Conservation (phyloP, 2,888 invertebrate genomes). For the Parthenolecanium corni region DNA sequence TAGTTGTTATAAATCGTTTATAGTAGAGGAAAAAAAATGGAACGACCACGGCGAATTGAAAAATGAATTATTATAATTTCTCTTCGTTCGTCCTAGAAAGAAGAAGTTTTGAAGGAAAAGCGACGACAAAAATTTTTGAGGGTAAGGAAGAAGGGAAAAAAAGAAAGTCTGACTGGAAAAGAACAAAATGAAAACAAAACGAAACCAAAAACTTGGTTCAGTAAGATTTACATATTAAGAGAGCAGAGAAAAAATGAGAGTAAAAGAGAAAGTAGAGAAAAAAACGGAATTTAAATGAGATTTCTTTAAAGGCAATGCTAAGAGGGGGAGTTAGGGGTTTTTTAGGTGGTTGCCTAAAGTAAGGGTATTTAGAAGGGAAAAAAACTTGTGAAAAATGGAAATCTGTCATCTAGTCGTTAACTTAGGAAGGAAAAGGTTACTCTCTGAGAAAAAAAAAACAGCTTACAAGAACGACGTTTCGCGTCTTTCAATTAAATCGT, state of each 20-base stretch:
- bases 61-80: slow-evolving; percentile 24
- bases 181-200: slow-evolving; percentile 27
- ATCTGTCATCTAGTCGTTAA: slow-evolving; percentile 29
- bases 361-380: slow-evolving; percentile 23
- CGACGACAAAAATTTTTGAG: slow-evolving; percentile 5
- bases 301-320: slow-evolving; percentile 25
- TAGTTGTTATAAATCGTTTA: too few relatives aligned
- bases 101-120: background rate
- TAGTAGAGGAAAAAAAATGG: background rate
- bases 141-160: background rate
- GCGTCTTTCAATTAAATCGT: slow-evolving; percentile 29
- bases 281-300: slow-evolving; percentile 28
- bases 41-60: slow-evolving; percentile 7
- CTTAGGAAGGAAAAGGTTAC: slow-evolving; percentile 23
- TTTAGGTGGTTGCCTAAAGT: slow-evolving; percentile 27
- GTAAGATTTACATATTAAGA: slow-evolving; percentile 27
- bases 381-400: slow-evolving; percentile 29
- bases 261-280: background rate
- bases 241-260: background rate
- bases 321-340: slow-evolving; percentile 7
- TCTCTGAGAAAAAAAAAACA: slow-evolving; percentile 19
- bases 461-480: slow-evolving; percentile 26
- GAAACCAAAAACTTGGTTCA: slow-evolving; percentile 26
- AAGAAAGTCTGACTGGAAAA: background rate
- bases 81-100: background rate